phyloP scores from a whole-genome alignment of 2,797 vertebrate genomes.

The Hoplostethus mediterraneus region DNA sequence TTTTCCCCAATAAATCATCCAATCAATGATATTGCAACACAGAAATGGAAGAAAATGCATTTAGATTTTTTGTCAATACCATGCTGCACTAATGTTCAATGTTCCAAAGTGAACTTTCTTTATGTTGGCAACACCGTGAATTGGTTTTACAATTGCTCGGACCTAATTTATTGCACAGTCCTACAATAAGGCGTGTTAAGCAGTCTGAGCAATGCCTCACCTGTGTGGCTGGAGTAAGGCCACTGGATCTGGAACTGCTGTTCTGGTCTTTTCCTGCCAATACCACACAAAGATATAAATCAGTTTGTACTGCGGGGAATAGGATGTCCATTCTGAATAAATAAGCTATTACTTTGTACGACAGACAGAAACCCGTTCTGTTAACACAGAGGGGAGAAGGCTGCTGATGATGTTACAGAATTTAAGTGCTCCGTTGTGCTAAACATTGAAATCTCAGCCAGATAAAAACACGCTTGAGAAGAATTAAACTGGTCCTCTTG shows the following conservation, averaged over 20 bases:
- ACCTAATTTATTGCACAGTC: too few relatives aligned
- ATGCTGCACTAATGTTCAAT: too few relatives aligned
- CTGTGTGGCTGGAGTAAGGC: constrained; percentile 56
- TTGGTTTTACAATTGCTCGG: too few relatives aligned
- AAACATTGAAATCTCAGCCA: constrained; percentile 27
- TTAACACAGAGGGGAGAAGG: not conserved
- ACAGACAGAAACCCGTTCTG: not conserved
- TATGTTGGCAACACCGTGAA: not conserved
- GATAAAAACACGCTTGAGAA: constrained; percentile 38
- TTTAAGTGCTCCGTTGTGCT: constrained; percentile 4
- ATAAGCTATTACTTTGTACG: not conserved
- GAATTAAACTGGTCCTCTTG: constrained; percentile 20
- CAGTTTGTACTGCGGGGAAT: not conserved
- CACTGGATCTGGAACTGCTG: constrained; percentile 37
- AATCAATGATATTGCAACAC: too few relatives aligned
- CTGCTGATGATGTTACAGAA: constrained; percentile 2
- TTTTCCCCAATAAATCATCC: too few relatives aligned
- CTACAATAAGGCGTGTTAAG: not conserved
- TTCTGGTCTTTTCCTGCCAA: constrained; percentile 71
- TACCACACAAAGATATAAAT: constrained; percentile 36
- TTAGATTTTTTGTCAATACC: too few relatives aligned
- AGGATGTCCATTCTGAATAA: not conserved
- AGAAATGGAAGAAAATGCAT: too few relatives aligned
- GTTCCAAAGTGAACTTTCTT: not conserved
- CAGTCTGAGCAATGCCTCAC: constrained; percentile 53